Evolutionary conservation across 2,797 vertebrate genomes (phyloP).

Genomic region (Acanthurus tractus): DNA sequence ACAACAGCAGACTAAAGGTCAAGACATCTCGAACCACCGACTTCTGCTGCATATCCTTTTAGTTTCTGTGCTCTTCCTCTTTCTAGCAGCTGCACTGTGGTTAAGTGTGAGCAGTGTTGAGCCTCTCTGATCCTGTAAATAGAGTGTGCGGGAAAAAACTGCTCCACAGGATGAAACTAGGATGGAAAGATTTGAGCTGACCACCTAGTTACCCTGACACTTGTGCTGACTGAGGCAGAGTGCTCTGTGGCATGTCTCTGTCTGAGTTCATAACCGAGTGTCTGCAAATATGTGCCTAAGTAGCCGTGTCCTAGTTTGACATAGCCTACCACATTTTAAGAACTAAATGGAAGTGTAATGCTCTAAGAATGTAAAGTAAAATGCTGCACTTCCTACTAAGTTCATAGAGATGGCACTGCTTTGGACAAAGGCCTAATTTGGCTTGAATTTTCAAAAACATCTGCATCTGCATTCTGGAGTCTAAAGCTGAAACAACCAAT

Average conservation of each 20-base stretch:
- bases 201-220: constrained; percentile 41
- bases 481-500: neutral
- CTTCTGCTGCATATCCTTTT: constrained; percentile 39
- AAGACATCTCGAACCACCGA: constrained; percentile 46
- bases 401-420: neutral
- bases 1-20: constrained; percentile 49
- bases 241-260: constrained; percentile 8
- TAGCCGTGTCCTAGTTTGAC: constrained; percentile 16
- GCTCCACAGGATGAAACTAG: constrained; percentile 32
- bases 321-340: neutral
- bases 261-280: neutral
- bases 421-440: constrained; percentile 1
- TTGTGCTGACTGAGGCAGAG: constrained; percentile 46
- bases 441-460: neutral
- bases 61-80: constrained; percentile 14
- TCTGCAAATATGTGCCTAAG: constrained; percentile 21
- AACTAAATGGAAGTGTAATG: neutral
- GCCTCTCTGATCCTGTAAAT: constrained; percentile 48
- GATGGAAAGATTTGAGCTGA: constrained; percentile 58
- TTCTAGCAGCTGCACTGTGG: constrained; percentile 19
- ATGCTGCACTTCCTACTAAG: neutral
- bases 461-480: neutral
- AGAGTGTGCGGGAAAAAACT: constrained; percentile 23
- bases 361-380: constrained; percentile 5
- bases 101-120: constrained; percentile 35